Percentiles rank a stretch among this genome's conserved stretches.
phyloP scores from a whole-genome alignment of 2,113 vertebrate genomes.

The Oryzias celebensis region DNA sequence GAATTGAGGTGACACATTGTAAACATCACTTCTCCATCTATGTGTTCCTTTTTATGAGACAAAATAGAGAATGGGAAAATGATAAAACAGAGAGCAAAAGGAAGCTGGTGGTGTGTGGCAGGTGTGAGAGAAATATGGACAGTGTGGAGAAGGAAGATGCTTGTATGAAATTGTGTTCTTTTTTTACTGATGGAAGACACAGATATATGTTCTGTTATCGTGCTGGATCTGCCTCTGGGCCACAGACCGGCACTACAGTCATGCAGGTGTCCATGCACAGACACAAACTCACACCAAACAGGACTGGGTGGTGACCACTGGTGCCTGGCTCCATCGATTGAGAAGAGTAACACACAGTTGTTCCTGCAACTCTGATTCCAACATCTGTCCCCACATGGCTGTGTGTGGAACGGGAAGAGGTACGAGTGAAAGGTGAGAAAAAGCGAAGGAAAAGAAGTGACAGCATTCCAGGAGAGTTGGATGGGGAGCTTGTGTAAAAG shows the following conservation, averaged over 20 bases:
- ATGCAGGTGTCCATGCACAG: constrained; percentile 20
- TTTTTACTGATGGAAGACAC: constrained; percentile 35
- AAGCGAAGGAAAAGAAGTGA: constrained; percentile 10
- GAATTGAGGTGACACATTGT: constrained; percentile 33
- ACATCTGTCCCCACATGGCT: constrained; percentile 57
- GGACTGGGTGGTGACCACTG: constrained; percentile 49
- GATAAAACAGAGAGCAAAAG: constrained; percentile 15
- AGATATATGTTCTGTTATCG: constrained; percentile 57
- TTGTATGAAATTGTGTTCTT: constrained; percentile 47
- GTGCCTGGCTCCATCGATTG: constrained; percentile 70
- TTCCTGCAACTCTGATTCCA: constrained; percentile 69
- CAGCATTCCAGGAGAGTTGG: constrained; percentile 24
- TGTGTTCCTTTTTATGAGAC: constrained; percentile 15
- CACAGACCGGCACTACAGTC: background rate
- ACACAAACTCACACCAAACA: constrained; percentile 34
- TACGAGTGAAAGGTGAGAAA: background rate
- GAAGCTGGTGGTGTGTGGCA: constrained; percentile 3
- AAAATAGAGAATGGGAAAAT: constrained; percentile 14
- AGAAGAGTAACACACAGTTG: constrained; percentile 72
- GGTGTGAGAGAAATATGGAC: constrained; percentile 26
- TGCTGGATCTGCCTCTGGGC: constrained; percentile 52
- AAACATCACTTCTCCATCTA: constrained; percentile 16
- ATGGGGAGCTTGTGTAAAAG: constrained; percentile 21
- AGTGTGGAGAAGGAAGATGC: constrained; percentile 17
- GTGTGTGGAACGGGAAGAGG: constrained; percentile 14